Percentiles rank a stretch among this genome's conserved stretches.
Conservation (phyloP, 1,140 invertebrate genomes). For the Drosophila navojoa region DNA sequence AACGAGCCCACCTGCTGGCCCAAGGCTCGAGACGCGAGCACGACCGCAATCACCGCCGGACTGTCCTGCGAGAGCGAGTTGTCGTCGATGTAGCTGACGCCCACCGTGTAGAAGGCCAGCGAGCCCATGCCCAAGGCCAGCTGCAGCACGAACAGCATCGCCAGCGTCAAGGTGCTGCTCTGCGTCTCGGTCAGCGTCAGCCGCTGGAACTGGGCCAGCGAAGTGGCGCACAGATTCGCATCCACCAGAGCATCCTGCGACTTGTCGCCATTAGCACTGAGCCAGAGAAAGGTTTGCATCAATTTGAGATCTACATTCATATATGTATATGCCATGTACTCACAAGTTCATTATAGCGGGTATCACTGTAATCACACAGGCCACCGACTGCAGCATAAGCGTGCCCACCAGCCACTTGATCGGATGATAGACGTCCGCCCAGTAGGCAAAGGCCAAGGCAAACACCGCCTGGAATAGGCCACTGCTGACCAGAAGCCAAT, state of each 20-base stretch:
- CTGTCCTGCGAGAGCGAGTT: constrained; percentile 87
- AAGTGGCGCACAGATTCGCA: constrained; percentile 62
- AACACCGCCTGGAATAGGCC: constrained; percentile 85
- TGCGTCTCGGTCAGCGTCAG: constrained; percentile 57
- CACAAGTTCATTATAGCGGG: constrained; percentile 85
- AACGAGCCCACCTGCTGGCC: constrained; percentile 80
- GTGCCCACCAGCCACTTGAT: constrained; percentile 86
- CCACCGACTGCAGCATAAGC: constrained; percentile 85
- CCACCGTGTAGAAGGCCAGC: constrained; percentile 87
- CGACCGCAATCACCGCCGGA: constrained; percentile 77
- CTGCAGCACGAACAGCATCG: constrained; percentile 86
- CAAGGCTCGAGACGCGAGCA: constrained; percentile 67
- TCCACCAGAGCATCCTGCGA: constrained; percentile 52
- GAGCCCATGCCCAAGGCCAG: constrained; percentile 86
- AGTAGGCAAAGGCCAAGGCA: constrained; percentile 85
- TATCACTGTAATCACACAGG: constrained; percentile 85
- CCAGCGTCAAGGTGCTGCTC: constrained; percentile 79
- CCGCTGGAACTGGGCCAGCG: constrained; percentile 72
- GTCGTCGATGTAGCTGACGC: constrained; percentile 88
- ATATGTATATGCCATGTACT: constrained; percentile 19
- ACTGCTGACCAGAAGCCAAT: constrained; percentile 86
- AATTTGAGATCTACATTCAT: too few species aligned
- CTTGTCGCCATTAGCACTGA: constrained; percentile 56
- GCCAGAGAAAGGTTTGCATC: not conserved
- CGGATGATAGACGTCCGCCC: constrained; percentile 86